phyloP scores from a whole-genome alignment of 2,113 vertebrate species.

The Coreoperca whiteheadi region DNA sequence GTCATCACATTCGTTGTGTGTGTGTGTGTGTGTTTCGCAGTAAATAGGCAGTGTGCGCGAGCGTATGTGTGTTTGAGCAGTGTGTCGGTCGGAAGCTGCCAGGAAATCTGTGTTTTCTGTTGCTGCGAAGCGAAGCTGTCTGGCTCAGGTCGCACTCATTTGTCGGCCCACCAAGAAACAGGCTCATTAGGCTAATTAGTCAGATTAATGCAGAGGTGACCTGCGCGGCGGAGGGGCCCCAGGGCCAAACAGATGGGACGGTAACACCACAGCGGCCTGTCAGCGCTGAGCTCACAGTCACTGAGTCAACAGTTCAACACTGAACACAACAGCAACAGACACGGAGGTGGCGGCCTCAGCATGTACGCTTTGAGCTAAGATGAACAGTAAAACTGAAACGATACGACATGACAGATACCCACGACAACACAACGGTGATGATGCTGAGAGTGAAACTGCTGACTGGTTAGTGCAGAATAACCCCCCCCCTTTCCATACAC shows the following conservation, averaged over 20 bases:
- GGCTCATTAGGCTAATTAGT: conserved; percentile 75
- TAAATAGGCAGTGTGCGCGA: conserved; percentile 11
- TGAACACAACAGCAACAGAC: conserved; percentile 4
- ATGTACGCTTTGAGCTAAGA: not conserved
- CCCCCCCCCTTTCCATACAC: not conserved
- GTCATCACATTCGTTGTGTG: conserved; percentile 38
- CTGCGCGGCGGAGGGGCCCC: conserved; percentile 41
- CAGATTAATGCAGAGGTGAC: conserved; percentile 70
- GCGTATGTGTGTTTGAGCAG: conserved; percentile 19
- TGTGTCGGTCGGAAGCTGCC: conserved; percentile 68
- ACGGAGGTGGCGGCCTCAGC: not conserved
- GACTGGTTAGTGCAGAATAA: not conserved
- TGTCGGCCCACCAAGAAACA: conserved; percentile 69
- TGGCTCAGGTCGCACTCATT: conserved; percentile 64
- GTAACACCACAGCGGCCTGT: conserved; percentile 61
- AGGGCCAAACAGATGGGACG: conserved; percentile 71
- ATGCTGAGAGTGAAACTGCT: not conserved
- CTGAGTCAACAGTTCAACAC: conserved; percentile 55
- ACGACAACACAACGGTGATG: not conserved
- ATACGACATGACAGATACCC: not conserved
- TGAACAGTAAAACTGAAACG: not conserved
- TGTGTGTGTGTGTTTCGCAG: conserved; percentile 19
- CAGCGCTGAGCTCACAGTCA: conserved; percentile 29
- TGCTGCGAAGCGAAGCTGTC: conserved; percentile 45
- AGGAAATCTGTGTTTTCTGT: conserved; percentile 52